Base-by-base conservation (phyloP, 1,140 invertebrate species). In the Heliconius hewitsoni region DNA sequence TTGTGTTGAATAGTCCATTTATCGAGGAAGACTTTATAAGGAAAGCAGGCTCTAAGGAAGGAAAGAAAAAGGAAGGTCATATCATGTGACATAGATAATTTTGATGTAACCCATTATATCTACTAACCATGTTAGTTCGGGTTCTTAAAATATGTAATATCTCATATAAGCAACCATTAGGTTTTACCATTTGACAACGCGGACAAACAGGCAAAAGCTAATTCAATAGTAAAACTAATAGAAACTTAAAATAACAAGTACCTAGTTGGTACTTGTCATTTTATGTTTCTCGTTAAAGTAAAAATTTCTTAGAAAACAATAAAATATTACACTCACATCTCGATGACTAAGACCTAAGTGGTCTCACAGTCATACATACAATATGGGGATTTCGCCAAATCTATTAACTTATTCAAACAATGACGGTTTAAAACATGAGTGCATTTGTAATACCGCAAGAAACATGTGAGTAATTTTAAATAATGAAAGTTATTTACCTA, bases 351-450 rank as follows among this genome's bases (percentile, higher is more conserved):
- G 23, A 66, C 3, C 57, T 27, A 66, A 66, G 57, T 66, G 57
- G 57, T 66, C 55, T n/a, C 55, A 27, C 57, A 66, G 23, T 66
- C 23, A 66, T 66, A 66, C 57, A 66, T 13, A 66, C 23, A 27
- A 27, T 27, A 66, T 66, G 57, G 60, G 23, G 60, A 13, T 27
- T 66, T 66, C 60, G 27, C 60, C 60, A 66, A 66, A 66, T 66
- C 60, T 66, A 66, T 66, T 66, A 66, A 66, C 60, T 66, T 66
- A 66, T 66, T 27, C 60, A 66, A 66, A 66, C 60, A 66, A 66
- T 66, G 60, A 66, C 60, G 30, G 60, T 66, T 66, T 66, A 66
- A 66, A 66, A 66, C 60, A 66, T 66, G 60, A 66, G 27, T 16
- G 60, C 60, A 66, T 66, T 66, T 66, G 60, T 66, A 66, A 66